Base-by-base conservation (phyloP, 2,888 invertebrate species). In the Eilema caniola region DNA sequence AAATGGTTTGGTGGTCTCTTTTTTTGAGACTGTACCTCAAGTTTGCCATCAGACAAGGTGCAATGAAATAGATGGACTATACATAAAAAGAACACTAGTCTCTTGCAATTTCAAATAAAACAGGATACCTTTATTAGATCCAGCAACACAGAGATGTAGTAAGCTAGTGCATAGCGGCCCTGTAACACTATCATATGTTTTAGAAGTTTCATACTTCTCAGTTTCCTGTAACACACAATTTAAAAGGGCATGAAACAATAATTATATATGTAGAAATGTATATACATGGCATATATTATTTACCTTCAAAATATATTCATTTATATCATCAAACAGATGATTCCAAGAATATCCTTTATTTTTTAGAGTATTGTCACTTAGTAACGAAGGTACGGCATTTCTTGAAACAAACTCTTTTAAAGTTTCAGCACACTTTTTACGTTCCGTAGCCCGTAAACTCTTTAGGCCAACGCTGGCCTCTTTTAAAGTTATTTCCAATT, bases 161-260 rank as follows among this genome's bases (percentile, higher is more conserved):
- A 95, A 82, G 74, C 89, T 90, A 72, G 90, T 83, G 82, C 91
- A 90, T 67, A 94, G 83, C 56, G 91, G 90, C 71, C 85, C 89
- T 66, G 85, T 87, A 7, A 89, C 85, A 73, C 87, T 92, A 20
- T 90, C 86, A 89, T 91, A 93, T 68, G 90, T 91, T 83, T 93
- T 96, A 37, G 94, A 92, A 28, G 91, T 88, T 82, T 93, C 93
- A 85, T 87, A 90, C 83, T 95, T 96, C 78, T 96, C 95, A 57
- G 93, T 89, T 92, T 96, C 96, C 96, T 96, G 83, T 60, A 66
- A 23, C 33, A 37, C 1, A 12, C 33, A 37, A 37, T 37, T 37
- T 37, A 37, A 37, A 33, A 60, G n/a, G 23, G 24, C 11, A 59
- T 25, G 16, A 41, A 60, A 25, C 60, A 28, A 23, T 33, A 63